Base-by-base conservation (phyloP, 23 tunicate species). In the Phallusia fumigata region DNA sequence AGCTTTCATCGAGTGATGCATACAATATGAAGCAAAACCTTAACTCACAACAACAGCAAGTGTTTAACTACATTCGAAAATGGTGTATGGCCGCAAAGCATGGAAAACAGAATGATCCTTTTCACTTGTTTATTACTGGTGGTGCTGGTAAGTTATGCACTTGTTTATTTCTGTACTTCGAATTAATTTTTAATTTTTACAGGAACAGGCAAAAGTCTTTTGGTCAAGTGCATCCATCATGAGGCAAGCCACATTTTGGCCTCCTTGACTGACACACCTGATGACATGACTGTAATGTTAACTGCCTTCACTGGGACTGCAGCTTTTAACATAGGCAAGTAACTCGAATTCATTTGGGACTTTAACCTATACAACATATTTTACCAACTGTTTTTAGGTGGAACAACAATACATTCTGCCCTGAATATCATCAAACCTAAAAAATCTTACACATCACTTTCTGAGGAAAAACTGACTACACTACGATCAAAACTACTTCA, bases 181-280 rank as follows among this genome's bases (percentile, higher is more conserved):
- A n/a, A n/a, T n/a, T n/a, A n/a, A n/a, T n/a, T n/a, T n/a, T n/a
- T n/a, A n/a, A n/a, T n/a, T n/a, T n/a, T 53, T 18, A 24, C 24
- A 75, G 78, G 81, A 78, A 40, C 81, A 33, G 81, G 81, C 0
- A 78, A 78, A 78, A 78, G 81, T 40, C 2, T 78, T 8, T 30
- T 78, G 31, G 40, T 40, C 2, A 78, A 78, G 40, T 26, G 74
- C 74, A 65, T 65, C n/a, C 78, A 75, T 30, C 78, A 75, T 32
- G 78, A 75, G 35, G 78, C 78, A 75, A 75, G 36, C 33, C 33
- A 30, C 24, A 72, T 72, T 72, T 72, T 72, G 26, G 18, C 76
- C 18, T 32, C 26, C 15, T 13, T 72, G 26, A 72, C 24, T 72
- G 76, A 72, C 18, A 72, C 26, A 15, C 76, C 76, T 15, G n/a